phyloP scores from a whole-genome alignment of 2,797 vertebrate species.

The Lutjanus argentimaculatus region DNA sequence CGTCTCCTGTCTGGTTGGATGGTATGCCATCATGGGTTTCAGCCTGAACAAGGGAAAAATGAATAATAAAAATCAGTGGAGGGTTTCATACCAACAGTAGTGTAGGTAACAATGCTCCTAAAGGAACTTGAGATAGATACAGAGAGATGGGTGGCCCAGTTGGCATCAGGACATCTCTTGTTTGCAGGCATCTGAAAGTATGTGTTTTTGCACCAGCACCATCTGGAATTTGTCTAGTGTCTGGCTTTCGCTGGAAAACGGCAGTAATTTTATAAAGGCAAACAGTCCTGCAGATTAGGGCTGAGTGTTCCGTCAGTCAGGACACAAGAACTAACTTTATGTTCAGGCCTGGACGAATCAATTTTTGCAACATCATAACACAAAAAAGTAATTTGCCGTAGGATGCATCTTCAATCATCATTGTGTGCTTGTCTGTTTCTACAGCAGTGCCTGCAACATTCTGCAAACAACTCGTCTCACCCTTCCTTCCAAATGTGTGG shows the following conservation, averaged over 20 bases:
- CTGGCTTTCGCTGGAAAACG: conserved; percentile 28
- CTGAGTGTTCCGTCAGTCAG: background rate
- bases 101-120: background rate
- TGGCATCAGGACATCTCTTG: conserved; percentile 1
- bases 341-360: background rate
- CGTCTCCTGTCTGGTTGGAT: conserved; percentile 87
- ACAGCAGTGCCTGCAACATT: background rate
- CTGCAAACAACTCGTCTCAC: too few relatives aligned
- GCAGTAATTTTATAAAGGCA: conserved; percentile 17
- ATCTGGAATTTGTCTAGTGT: conserved; percentile 25
- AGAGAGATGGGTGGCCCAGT: background rate
- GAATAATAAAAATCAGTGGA: background rate
- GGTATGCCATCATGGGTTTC: conserved; percentile 86
- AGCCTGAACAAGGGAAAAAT: conserved; percentile 81
- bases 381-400: background rate
- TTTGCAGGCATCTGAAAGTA: conserved; percentile 2
- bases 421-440: background rate
- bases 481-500: too few relatives aligned
- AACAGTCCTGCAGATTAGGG: background rate
- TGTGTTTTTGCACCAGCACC: conserved; percentile 20
- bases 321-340: background rate
- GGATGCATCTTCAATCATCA: background rate
- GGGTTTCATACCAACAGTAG: too few relatives aligned
- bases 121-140: background rate
- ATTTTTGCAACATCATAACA: background rate